phyloP scores from a whole-genome alignment of 2,888 invertebrate species.

The Metellina segmentata region DNA sequence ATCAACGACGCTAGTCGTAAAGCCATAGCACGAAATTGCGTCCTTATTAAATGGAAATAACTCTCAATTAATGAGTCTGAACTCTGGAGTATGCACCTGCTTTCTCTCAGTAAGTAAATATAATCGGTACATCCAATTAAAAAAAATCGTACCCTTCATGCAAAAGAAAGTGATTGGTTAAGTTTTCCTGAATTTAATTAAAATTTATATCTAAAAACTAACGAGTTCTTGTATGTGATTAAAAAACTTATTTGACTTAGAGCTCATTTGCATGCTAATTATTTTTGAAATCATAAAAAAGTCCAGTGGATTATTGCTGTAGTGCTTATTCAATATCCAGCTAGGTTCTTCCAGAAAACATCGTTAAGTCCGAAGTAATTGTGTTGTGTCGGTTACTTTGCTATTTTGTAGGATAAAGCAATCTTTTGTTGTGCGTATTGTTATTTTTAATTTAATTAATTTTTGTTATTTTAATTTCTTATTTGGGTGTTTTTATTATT shows the following conservation, averaged over 20 bases:
- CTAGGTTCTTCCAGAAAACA: not conserved
- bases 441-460: not conserved
- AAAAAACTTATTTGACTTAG: slow-evolving; percentile 12
- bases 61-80: not conserved
- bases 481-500: not conserved
- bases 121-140: not conserved
- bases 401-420: not conserved
- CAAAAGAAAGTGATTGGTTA: slow-evolving; percentile 7
- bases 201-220: slow-evolving; percentile 47
- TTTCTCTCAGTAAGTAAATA: not conserved
- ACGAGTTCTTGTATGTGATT: not conserved
- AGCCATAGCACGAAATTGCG: not conserved
- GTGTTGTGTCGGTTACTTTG: not conserved
- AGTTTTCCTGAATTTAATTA: slow-evolving; percentile 45
- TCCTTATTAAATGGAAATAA: not conserved
- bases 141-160: not conserved
- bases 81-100: not conserved
- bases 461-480: not conserved
- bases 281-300: slow-evolving; percentile 46
- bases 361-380: not conserved
- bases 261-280: slow-evolving; percentile 49
- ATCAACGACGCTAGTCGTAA: not conserved
- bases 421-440: not conserved
- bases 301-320: not conserved
- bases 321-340: not conserved